Conservation (phyloP, 1,140 invertebrate species). For the Druon quercuslanigerum region DNA sequence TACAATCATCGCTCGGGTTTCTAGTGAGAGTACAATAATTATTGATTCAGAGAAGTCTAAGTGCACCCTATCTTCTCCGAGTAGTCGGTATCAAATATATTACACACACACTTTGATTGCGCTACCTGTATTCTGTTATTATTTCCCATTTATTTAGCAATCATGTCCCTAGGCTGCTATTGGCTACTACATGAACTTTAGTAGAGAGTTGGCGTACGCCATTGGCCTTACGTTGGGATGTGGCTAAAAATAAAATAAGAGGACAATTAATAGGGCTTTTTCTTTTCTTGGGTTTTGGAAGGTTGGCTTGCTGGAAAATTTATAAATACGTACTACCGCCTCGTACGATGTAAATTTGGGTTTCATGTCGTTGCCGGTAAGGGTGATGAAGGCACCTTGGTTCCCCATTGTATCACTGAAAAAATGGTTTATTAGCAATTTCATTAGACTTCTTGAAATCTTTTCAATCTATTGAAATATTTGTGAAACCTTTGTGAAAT, state of each 20-base stretch:
- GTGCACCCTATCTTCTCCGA: conserved; percentile 52
- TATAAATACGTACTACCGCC: conserved; percentile 87
- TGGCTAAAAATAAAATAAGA: conserved; percentile 82
- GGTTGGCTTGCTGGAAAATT: too few relatives aligned
- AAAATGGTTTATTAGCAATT: conserved; percentile 34
- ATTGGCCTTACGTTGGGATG: conserved; percentile 98
- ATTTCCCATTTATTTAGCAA: conserved; percentile 39
- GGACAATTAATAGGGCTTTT: conserved; percentile 31
- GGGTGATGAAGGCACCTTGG: conserved; percentile 96
- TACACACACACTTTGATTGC: conserved; percentile 66
- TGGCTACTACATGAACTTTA: conserved; percentile 80
- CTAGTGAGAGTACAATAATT: conserved; percentile 59
- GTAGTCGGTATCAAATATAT: conserved; percentile 67
- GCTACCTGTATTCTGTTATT: conserved; percentile 59
- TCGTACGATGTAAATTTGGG: conserved; percentile 95
- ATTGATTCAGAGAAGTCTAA: conserved; percentile 56
- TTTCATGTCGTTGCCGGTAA: conserved; percentile 92
- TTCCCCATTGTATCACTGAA: conserved; percentile 98
- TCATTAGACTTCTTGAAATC: too few relatives aligned
- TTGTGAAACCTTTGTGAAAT: too few relatives aligned
- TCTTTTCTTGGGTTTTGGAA: background rate
- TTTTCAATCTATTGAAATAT: too few relatives aligned
- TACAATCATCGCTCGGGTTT: conserved; percentile 46
- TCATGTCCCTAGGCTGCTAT: conserved; percentile 46
- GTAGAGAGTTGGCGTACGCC: conserved; percentile 91